phyloP scores from a whole-genome alignment of 1,140 invertebrate species.

The Lasioglossum baleicum region DNA sequence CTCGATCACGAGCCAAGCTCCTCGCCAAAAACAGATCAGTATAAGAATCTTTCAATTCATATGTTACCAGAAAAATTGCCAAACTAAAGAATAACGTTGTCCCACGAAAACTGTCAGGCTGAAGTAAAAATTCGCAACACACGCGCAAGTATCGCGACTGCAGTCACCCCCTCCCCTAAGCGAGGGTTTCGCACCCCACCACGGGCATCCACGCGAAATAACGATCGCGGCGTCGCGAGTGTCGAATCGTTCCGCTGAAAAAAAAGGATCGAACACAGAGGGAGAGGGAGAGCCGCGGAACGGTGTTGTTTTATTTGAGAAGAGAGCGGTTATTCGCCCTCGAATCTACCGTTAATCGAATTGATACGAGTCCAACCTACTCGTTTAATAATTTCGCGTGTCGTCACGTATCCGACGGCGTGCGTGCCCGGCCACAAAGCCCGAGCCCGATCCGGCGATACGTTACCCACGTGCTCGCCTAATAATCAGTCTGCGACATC shows the following conservation, averaged over 20 bases:
- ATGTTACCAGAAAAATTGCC: no score
- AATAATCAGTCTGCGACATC: constrained; percentile 32
- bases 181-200: not conserved
- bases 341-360: constrained; percentile 31
- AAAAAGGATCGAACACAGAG: not conserved
- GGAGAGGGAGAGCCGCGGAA: no score
- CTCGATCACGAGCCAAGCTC: no score
- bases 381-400: constrained; percentile 22
- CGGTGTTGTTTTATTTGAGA: not conserved
- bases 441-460: not conserved
- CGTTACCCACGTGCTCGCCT: not conserved
- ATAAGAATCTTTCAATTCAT: no score
- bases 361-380: not conserved
- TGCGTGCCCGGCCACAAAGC: not conserved
- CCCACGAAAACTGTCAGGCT: no score
- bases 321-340: not conserved
- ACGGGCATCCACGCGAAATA: not conserved
- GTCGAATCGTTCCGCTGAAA: not conserved
- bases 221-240: not conserved
- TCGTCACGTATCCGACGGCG: not conserved
- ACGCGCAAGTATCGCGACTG: not conserved
- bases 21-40: no score
- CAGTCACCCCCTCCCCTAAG: not conserved
- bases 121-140: not conserved
- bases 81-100: no score